Evolutionary conservation across 1,140 invertebrate species (phyloP).

Genomic region (Conus betulinus): DNA sequence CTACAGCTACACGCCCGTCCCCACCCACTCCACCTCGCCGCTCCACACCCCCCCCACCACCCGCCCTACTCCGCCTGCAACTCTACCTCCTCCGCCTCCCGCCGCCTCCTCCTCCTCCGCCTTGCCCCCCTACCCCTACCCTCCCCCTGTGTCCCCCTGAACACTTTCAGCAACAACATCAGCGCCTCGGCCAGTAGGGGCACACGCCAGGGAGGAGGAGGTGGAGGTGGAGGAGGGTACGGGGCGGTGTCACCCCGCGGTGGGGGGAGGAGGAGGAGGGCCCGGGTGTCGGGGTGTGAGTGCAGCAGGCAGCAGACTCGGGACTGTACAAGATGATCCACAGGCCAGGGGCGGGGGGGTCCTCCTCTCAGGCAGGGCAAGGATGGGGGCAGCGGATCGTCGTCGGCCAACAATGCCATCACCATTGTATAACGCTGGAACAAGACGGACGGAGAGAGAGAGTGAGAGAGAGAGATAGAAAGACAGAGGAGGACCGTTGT

Average conservation of each 20-base stretch:
- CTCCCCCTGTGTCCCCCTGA: conserved; percentile 32
- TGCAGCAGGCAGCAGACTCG: conserved; percentile 34
- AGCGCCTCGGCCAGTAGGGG: conserved; percentile 1
- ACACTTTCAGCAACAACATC: conserved; percentile 41
- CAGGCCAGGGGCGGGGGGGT: conserved; percentile 1
- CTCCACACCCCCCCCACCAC: conserved; percentile 29
- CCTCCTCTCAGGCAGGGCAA: neutral
- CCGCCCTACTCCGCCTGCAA: neutral
- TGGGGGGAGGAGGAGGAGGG: neutral
- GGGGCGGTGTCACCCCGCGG: neutral
- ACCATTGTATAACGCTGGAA: conserved; percentile 41
- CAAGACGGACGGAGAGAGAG: neutral
- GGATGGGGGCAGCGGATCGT: neutral
- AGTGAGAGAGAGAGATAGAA: too few relatives aligned
- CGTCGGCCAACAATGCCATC: conserved; percentile 38
- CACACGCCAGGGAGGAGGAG: neutral
- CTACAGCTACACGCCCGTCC: conserved; percentile 52
- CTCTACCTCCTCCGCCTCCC: conserved; percentile 1
- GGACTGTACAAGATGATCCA: conserved; percentile 42
- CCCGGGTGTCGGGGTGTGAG: too few relatives aligned
- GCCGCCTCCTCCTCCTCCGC: neutral
- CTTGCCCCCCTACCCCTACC: neutral
- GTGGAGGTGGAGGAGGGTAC: neutral
- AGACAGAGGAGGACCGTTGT: neutral
- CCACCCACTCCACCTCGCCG: conserved; percentile 52